Percentiles rank a stretch among this genome's conserved stretches.
Conservation (phyloP, 2,797 vertebrate species). For the Falco novaeseelandiae region DNA sequence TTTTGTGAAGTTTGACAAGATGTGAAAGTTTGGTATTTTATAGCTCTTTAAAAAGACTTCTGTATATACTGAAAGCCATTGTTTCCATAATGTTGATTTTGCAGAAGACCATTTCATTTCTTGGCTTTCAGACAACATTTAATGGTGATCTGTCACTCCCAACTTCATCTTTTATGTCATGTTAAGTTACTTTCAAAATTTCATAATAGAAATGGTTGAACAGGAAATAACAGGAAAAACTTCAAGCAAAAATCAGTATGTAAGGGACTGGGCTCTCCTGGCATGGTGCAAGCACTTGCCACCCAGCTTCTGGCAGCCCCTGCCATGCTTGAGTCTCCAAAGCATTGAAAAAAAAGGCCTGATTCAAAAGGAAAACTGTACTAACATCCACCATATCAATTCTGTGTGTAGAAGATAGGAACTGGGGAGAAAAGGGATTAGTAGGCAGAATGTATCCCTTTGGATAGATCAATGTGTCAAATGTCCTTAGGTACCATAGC, state of each 20-base stretch:
- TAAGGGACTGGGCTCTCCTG: neutral
- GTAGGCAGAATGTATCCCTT: neutral
- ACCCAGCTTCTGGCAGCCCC: neutral
- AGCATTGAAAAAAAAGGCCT: neutral
- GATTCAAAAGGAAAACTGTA: neutral
- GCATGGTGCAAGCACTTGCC: neutral
- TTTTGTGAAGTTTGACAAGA: conserved; percentile 35
- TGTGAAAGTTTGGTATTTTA: conserved; percentile 1
- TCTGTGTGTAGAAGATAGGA: neutral
- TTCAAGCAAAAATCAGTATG: neutral
- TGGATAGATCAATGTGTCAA: accelerated
- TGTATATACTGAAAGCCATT: neutral
- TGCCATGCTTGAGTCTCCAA: neutral
- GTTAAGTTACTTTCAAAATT: neutral
- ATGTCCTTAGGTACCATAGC: neutral
- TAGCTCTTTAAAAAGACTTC: neutral
- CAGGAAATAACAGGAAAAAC: neutral
- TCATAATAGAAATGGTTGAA: neutral
- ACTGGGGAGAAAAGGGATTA: neutral
- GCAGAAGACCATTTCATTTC: neutral
- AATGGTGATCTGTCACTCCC: neutral
- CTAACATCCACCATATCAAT: neutral
- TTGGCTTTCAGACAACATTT: neutral
- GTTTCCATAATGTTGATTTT: neutral
- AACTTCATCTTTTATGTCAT: neutral